These are phyloP conservation scores for Diplolepis rosae DNA, from an alignment of 2,888 invertebrate species.

Conservation along the genomic window DNA sequence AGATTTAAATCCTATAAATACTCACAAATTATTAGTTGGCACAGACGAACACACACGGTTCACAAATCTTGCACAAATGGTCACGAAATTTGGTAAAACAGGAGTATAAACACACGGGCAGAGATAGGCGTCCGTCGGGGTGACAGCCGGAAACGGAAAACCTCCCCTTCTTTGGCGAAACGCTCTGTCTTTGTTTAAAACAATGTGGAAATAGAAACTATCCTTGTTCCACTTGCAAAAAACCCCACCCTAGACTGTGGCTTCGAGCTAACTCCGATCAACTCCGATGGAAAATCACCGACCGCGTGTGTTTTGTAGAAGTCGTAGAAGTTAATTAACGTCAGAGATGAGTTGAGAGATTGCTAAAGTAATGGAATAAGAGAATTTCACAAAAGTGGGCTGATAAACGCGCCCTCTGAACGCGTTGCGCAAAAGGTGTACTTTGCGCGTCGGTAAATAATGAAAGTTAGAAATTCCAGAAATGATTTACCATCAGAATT, in stretches of 20 bases:
- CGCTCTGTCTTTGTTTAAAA: conserved; percentile 26
- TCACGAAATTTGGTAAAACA: conserved; percentile 23
- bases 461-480: too few species aligned
- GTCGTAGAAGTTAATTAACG: too few species aligned
- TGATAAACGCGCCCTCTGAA: too few species aligned
- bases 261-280: background rate
- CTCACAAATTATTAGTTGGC: conserved; percentile 44
- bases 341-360: too few species aligned
- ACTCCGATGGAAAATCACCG: conserved; percentile 2
- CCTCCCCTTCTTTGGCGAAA: conserved; percentile 54
- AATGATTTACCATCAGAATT: too few species aligned
- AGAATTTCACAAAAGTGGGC: too few species aligned
- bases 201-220: background rate
- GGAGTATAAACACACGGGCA: conserved; percentile 37
- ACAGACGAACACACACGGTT: conserved; percentile 36
- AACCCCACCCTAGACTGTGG: conserved; percentile 27
- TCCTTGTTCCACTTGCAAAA: conserved; percentile 14
- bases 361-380: too few species aligned
- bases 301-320: too few species aligned
- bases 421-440: too few species aligned
- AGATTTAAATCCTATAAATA: conserved; percentile 30
- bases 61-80: conserved; percentile 33
- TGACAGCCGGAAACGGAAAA: conserved; percentile 70
- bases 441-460: too few species aligned
- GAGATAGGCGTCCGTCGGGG: conserved; percentile 56